A percentile compares a stretch with the other conserved stretches of the same genome.
Conservation (phyloP, 2,113 vertebrate species). For the Oreotragus oreotragus region DNA sequence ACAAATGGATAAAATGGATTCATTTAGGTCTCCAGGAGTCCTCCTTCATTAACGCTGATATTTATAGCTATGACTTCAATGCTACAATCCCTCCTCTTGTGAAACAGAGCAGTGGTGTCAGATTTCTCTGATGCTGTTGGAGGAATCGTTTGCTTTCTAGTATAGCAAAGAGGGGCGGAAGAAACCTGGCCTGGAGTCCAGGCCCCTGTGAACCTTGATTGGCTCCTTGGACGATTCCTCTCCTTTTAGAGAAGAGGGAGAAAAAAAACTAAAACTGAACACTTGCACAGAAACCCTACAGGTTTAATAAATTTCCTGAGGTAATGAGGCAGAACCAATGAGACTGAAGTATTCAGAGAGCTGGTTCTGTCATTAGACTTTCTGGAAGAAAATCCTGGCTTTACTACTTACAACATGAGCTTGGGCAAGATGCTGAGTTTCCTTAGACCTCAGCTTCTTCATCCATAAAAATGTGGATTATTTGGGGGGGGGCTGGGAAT, state of each 20-base stretch:
- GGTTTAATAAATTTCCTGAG: constrained; percentile 1
- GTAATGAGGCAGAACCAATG: constrained; percentile 31
- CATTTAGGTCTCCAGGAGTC: constrained; percentile 68
- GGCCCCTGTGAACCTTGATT: neutral
- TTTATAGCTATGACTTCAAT: constrained; percentile 52
- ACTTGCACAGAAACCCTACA: neutral
- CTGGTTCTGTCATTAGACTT: constrained; percentile 12
- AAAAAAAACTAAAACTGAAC: neutral
- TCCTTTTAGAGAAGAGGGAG: neutral
- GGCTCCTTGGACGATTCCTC: neutral
- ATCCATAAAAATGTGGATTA: neutral
- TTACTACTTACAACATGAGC: neutral
- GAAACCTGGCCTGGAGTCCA: neutral
- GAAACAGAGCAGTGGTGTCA: constrained; percentile 22
- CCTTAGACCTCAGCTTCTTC: neutral
- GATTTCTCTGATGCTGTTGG: neutral
- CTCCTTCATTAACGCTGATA: constrained; percentile 67
- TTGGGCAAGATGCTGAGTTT: neutral
- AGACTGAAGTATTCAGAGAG: neutral
- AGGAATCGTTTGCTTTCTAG: constrained; percentile 14
- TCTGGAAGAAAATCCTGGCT: neutral
- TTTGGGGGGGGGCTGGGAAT: neutral
- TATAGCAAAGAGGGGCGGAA: neutral
- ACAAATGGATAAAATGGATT: constrained; percentile 70
- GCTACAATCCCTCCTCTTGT: neutral